A percentile compares a stretch with the other conserved stretches of the same genome.
phyloP scores from a whole-genome alignment of 2,888 invertebrate genomes.

The Hydriomena furcata region DNA sequence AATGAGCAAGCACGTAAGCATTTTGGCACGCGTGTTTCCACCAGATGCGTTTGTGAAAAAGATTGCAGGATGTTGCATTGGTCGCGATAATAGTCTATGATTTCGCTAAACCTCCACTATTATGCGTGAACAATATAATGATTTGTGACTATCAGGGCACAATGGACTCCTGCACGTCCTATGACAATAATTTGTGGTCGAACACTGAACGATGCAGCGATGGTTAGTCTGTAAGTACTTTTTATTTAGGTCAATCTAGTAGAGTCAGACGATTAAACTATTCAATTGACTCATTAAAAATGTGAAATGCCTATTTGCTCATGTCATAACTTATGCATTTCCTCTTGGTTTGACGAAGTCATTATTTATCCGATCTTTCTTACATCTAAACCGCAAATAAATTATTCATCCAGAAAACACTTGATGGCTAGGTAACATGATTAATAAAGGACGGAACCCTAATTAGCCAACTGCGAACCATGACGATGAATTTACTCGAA shows the following conservation, averaged over 20 bases:
- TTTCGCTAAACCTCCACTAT: constrained; percentile 58
- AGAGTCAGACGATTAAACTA: constrained; percentile 24
- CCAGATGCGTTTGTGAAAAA: constrained; percentile 43
- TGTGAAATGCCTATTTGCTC: background rate
- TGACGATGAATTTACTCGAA: no score
- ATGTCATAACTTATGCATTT: no score
- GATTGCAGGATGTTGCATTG: constrained; percentile 67
- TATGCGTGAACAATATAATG: constrained; percentile 60
- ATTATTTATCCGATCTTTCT: no score
- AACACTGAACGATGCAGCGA: constrained; percentile 42
- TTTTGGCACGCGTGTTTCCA: constrained; percentile 40
- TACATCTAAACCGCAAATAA: no score
- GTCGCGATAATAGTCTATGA: constrained; percentile 56
- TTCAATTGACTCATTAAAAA: constrained; percentile 2
- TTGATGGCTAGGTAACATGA: no score
- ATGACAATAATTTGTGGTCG: constrained; percentile 44
- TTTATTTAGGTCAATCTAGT: constrained; percentile 43
- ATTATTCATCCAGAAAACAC: no score
- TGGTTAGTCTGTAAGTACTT: constrained; percentile 26
- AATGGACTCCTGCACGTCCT: constrained; percentile 49
- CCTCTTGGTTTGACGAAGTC: no score
- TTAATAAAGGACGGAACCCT: no score
- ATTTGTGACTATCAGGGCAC: constrained; percentile 49
- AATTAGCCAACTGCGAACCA: no score
- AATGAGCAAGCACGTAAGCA: constrained; percentile 48